Conservation (phyloP, 2,888 invertebrate genomes). For the Nomada flava region DNA sequence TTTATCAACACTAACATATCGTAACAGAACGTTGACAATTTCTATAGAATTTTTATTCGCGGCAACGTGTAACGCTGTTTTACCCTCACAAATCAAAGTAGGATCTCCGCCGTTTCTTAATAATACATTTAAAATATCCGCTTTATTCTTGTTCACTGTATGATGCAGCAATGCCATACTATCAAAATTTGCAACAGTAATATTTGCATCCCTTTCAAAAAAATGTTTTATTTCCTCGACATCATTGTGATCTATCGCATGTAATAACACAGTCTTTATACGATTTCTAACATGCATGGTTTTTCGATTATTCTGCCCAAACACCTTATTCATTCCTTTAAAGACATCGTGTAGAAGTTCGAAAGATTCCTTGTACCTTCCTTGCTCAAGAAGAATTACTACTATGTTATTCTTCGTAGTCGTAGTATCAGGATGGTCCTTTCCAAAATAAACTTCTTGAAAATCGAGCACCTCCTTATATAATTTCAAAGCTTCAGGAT, state of each 20-base stretch:
- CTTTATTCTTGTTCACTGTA: not conserved
- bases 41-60: not conserved
- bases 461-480: not conserved
- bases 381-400: not conserved
- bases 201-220: not conserved
- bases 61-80: conserved; percentile 8
- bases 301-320: not conserved
- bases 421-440: not conserved
- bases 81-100: not conserved
- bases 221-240: not conserved
- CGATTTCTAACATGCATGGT: not conserved
- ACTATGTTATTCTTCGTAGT: not conserved
- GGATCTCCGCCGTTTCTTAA: conserved; percentile 9
- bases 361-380: not conserved
- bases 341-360: not conserved
- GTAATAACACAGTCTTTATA: not conserved
- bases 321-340: not conserved
- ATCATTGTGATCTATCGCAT: not conserved
- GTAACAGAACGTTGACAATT: conserved; percentile 7
- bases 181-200: not conserved
- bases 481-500: not conserved
- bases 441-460: not conserved
- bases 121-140: not conserved
- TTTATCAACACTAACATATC: not conserved
- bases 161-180: not conserved